Conservation (phyloP, 2,797 vertebrate species). For the Microhierax caerulescens region DNA sequence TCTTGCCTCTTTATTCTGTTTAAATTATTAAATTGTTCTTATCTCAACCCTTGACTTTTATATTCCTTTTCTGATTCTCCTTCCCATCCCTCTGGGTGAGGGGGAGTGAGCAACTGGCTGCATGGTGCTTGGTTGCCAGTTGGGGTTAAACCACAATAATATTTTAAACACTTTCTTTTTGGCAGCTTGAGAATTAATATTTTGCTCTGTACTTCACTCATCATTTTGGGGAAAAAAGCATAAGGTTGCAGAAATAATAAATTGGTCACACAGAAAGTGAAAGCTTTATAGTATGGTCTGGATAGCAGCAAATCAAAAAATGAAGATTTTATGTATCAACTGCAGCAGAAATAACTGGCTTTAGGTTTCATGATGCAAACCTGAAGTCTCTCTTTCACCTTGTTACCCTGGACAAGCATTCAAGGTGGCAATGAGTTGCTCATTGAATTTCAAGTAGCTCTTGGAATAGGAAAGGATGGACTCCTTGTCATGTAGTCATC, state of each 20-base stretch:
- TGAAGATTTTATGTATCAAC: neutral
- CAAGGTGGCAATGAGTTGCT: neutral
- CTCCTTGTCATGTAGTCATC: neutral
- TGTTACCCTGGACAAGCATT: neutral
- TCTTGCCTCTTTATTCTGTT: no score
- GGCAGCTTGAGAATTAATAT: neutral
- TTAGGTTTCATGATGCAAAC: neutral
- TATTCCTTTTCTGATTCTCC: no score
- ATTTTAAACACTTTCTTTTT: neutral
- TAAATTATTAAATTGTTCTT: no score
- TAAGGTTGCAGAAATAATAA: neutral
- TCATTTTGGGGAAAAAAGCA: neutral
- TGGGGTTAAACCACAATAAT: no score
- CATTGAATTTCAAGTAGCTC: neutral
- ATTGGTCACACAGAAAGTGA: neutral
- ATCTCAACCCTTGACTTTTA: no score
- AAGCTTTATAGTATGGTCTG: neutral
- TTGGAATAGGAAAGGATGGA: neutral
- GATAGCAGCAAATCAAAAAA: neutral
- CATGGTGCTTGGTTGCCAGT: no score
- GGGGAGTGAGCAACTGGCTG: no score
- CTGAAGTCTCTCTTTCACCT: neutral
- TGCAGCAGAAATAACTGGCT: neutral
- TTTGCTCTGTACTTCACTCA: neutral
- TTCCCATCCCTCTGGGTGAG: no score